These are phyloP conservation scores for Mythimna pallens DNA, from an alignment of 2,888 invertebrate genomes.

Conservation along the genomic window DNA sequence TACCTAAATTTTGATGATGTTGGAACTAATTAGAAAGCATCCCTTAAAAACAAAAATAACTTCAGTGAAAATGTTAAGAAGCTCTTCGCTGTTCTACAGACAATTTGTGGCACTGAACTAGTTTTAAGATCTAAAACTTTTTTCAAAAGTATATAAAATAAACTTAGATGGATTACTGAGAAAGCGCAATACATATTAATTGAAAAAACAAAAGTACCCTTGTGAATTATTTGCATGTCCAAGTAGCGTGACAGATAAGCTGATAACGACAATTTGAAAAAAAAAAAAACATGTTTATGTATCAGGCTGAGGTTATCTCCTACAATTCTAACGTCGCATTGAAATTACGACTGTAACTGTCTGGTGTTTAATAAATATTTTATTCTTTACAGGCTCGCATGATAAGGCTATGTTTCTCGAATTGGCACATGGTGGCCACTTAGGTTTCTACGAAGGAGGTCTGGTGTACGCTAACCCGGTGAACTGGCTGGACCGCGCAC, in stretches of 20 bases:
- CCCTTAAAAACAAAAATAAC: not conserved
- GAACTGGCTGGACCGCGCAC: constrained; percentile 97
- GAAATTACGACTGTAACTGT: constrained; percentile 8
- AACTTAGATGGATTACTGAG: not conserved
- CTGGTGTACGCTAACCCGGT: constrained; percentile 96
- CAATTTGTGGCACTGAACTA: not conserved
- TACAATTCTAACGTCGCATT: constrained; percentile 25
- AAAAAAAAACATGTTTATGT: constrained; percentile 22
- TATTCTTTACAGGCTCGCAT: constrained; percentile 90
- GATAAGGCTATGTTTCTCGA: constrained; percentile 94
- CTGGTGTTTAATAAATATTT: constrained; percentile 3
- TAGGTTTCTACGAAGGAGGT: constrained; percentile 98
- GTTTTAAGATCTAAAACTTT: not conserved
- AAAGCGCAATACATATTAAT: not conserved
- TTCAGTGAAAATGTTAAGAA: not conserved
- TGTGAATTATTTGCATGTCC: constrained; percentile 28
- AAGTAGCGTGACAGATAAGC: constrained; percentile 39
- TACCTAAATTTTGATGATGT: too few relatives aligned
- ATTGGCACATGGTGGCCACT: constrained; percentile 97
- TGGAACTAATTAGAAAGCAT: too few relatives aligned
- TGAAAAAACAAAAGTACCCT: not conserved
- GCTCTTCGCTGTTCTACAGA: not conserved
- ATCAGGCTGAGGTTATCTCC: constrained; percentile 40
- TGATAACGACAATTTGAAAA: constrained; percentile 32
- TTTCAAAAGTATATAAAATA: not conserved